phyloP scores from a whole-genome alignment of 2,113 vertebrate species.

The Myotis lucifugus region DNA sequence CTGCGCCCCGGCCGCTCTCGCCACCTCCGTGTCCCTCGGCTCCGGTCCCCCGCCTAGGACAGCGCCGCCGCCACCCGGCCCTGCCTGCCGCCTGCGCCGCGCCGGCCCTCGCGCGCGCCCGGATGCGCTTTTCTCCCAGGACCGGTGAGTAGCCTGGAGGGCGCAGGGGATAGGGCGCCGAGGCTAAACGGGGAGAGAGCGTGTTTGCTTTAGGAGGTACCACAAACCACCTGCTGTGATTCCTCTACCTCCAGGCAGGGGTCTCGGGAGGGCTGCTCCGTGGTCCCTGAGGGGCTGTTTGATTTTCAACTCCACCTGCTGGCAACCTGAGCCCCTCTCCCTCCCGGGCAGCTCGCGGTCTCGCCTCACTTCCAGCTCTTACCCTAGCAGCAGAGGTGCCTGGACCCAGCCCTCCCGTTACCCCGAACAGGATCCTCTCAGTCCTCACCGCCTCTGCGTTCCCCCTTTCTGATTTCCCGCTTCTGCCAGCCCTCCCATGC shows the following conservation, averaged over 20 bases:
- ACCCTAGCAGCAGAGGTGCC: rapidly evolving
- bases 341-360: neutral
- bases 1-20: neutral
- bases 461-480: neutral
- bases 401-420: neutral
- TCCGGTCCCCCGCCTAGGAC: conserved; percentile 58
- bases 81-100: conserved; percentile 66
- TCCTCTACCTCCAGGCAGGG: neutral
- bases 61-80: conserved; percentile 68
- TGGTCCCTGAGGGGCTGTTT: neutral
- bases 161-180: neutral
- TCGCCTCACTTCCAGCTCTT: neutral
- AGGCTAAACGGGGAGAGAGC: neutral
- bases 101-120: conserved; percentile 70
- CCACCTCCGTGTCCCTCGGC: neutral
- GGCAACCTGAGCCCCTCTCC: conserved; percentile 22
- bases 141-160: conserved; percentile 80
- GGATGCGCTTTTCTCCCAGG: conserved; percentile 73
- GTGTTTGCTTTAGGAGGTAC: neutral
- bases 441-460: rapidly evolving
- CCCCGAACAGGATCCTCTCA: neutral
- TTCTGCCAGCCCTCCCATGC: neutral
- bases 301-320: conserved; percentile 61
- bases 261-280: neutral
- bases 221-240: conserved; percentile 51